These are phyloP conservation scores for Reinhardtius hippoglossoides DNA, from an alignment of 2,113 vertebrate genomes.

Conservation along the genomic window DNA sequence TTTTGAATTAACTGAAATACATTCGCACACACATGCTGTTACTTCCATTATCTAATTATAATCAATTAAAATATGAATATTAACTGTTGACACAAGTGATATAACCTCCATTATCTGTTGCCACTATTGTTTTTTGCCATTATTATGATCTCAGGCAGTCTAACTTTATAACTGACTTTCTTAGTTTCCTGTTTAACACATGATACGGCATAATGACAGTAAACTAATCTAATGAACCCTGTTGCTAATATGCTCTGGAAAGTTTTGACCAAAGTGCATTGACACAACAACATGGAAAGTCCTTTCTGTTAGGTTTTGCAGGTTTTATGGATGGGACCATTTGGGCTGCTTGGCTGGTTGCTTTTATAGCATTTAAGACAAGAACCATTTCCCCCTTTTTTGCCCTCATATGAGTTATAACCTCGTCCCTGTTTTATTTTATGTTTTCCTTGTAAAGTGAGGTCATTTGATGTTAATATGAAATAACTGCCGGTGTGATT, in stretches of 20 bases:
- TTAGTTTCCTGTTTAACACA: neutral
- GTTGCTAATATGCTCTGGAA: neutral
- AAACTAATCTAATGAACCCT: conserved; percentile 2
- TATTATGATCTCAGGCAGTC: neutral
- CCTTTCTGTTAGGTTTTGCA: neutral
- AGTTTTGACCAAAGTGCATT: neutral
- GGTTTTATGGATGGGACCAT: conserved; percentile 12
- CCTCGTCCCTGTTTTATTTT: neutral
- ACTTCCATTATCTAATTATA: neutral
- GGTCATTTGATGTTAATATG: conserved; percentile 40
- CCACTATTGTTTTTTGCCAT: neutral
- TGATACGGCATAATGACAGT: neutral
- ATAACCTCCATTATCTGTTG: conserved; percentile 29
- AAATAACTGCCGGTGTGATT: conserved; percentile 59
- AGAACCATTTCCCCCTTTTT: neutral
- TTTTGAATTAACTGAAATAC: neutral
- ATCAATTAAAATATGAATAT: neutral
- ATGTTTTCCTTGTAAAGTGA: neutral
- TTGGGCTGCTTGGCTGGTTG: neutral
- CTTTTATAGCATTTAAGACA: neutral
- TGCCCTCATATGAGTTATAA: neutral
- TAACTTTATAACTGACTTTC: neutral
- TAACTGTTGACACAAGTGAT: neutral
- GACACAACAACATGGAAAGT: too few relatives aligned
- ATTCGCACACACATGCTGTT: neutral